phyloP scores from a whole-genome alignment of 2,113 vertebrate genomes.

The Oxyura jamaicensis region DNA sequence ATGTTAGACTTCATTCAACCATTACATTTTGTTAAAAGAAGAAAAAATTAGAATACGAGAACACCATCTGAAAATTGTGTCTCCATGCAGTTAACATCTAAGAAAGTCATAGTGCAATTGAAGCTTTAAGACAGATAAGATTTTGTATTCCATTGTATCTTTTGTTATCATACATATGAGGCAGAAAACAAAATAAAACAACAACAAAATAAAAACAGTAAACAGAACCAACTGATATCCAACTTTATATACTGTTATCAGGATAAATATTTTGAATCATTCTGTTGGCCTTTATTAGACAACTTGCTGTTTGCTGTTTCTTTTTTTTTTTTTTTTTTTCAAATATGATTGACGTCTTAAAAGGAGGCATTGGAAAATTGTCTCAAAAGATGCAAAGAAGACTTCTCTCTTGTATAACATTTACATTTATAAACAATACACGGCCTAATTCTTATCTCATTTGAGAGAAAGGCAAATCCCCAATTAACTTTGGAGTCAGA shows the following conservation, averaged over 20 bases:
- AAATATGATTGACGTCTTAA: not conserved
- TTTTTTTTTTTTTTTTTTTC: accelerated
- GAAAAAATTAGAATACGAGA: not conserved
- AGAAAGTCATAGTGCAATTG: accelerated
- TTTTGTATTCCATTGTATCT: not conserved
- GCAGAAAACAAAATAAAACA: not conserved
- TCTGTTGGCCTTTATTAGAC: not conserved
- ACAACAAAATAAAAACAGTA: too few relatives aligned
- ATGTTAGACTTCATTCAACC: not conserved
- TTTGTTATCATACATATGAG: not conserved
- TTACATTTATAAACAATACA: not conserved
- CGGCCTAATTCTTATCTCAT: not conserved
- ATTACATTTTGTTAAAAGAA: not conserved
- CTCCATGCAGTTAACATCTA: not conserved
- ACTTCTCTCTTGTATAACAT: not conserved
- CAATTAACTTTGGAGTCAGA: not conserved
- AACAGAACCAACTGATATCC: not conserved
- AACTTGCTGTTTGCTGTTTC: accelerated
- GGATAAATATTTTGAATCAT: not conserved
- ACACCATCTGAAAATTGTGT: not conserved
- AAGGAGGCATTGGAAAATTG: not conserved
- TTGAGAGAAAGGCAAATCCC: not conserved
- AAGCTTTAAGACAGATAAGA: not conserved
- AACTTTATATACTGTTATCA: not conserved
- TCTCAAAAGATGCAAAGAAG: not conserved